phyloP scores from a whole-genome alignment of 2,888 invertebrate species.

The Epistrophe eligans region DNA sequence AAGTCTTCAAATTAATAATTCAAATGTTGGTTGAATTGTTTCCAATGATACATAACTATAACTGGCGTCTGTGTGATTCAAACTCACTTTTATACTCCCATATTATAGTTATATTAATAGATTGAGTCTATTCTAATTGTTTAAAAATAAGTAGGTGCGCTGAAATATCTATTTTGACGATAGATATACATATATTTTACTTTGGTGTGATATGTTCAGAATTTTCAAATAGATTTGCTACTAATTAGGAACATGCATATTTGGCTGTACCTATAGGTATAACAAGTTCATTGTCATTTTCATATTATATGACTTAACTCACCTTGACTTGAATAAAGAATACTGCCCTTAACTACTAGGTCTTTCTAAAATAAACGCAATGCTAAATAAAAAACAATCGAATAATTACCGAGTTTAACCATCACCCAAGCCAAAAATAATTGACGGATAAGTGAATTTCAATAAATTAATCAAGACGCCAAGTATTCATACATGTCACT shows the following conservation, averaged over 20 bases:
- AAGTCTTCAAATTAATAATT: too few species aligned
- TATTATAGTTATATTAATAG: too few species aligned
- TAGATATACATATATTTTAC: too few species aligned
- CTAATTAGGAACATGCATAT: not conserved
- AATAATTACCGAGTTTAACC: not conserved
- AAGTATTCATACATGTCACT: not conserved
- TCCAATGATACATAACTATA: too few species aligned
- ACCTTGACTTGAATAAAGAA: constrained; percentile 7
- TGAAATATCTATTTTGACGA: too few species aligned
- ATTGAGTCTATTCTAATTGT: too few species aligned
- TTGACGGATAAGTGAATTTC: constrained; percentile 1
- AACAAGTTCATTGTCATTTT: not conserved
- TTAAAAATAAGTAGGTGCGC: too few species aligned
- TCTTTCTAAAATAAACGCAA: not conserved
- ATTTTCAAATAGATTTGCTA: not conserved
- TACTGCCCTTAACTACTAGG: not conserved
- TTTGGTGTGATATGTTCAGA: not conserved
- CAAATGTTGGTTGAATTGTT: too few species aligned
- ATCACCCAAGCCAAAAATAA: constrained; percentile 1
- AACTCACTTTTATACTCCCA: too few species aligned
- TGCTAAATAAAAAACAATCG: not conserved
- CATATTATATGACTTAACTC: not conserved
- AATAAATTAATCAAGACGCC: constrained; percentile 1
- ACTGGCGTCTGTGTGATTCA: too few species aligned
- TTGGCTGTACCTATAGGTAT: too few species aligned